Evolutionary conservation across 2,113 vertebrate species (phyloP).

Genomic region (Pelmatolapia mariae): DNA sequence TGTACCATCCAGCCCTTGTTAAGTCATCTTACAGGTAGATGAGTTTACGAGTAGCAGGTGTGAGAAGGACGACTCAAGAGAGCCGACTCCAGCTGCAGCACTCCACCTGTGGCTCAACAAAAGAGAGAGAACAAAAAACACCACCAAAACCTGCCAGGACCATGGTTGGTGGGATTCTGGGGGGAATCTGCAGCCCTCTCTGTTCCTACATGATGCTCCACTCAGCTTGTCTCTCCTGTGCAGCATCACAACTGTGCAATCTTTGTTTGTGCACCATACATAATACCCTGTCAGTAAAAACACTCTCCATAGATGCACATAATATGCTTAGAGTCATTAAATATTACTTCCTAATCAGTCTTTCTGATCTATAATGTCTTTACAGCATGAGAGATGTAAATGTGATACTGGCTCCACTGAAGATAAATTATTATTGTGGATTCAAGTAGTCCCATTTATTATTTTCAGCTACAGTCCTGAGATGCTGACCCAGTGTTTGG

Average conservation of each 20-base stretch:
- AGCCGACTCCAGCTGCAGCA: neutral
- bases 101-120: neutral
- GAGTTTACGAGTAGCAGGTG: neutral
- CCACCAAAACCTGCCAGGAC: rapidly evolving
- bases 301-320: neutral
- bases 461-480: neutral
- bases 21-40: neutral
- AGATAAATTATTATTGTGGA: rapidly evolving
- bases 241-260: neutral
- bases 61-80: neutral
- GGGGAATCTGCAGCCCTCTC: neutral
- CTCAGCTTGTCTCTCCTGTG: neutral
- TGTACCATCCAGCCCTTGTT: neutral
- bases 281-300: neutral
- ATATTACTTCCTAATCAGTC: neutral
- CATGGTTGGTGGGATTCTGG: rapidly evolving
- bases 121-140: neutral
- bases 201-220: neutral
- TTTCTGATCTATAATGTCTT: neutral
- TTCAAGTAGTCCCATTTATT: neutral
- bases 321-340: neutral
- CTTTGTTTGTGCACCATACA: neutral
- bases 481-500: neutral
- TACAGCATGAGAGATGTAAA: neutral
- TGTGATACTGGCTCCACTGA: neutral